Percentiles rank a stretch among this genome's conserved stretches.
Conservation (phyloP, 2,888 invertebrate genomes). For the Sarcophaga variegata region DNA sequence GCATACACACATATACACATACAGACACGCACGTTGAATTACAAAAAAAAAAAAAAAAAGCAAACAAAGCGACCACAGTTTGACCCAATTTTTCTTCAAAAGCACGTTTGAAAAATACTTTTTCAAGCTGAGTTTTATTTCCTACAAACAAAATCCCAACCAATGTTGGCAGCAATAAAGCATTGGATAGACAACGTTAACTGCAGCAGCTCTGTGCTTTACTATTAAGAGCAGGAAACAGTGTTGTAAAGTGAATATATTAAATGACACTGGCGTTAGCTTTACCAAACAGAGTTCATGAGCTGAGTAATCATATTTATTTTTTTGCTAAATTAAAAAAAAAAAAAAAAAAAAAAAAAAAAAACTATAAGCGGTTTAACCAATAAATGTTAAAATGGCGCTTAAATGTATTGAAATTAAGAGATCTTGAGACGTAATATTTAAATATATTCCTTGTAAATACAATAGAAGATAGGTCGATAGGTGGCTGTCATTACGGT, state of each 20-base stretch:
- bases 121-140: conserved; percentile 34
- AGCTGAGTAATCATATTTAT: too few species aligned
- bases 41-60: conserved; percentile 31
- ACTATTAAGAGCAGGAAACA: too few species aligned
- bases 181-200: neutral
- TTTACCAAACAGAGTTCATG: too few species aligned
- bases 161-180: neutral
- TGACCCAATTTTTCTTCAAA: conserved; percentile 66
- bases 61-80: conserved; percentile 47
- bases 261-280: too few species aligned
- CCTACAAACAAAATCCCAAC: conserved; percentile 20
- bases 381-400: conserved; percentile 2
- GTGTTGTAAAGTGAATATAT: neutral
- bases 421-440: too few species aligned
- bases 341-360: too few species aligned
- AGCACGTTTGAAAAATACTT: conserved; percentile 60
- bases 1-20: conserved; percentile 1
- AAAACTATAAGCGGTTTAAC: conserved; percentile 3
- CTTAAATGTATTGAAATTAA: neutral
- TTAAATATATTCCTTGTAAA: too few species aligned
- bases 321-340: too few species aligned
- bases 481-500: too few species aligned
- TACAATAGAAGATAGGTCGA: too few species aligned
- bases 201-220: neutral
- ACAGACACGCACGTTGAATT: neutral